Conservation (phyloP, 2,888 invertebrate genomes). For the Oscheius sp. region DNA sequence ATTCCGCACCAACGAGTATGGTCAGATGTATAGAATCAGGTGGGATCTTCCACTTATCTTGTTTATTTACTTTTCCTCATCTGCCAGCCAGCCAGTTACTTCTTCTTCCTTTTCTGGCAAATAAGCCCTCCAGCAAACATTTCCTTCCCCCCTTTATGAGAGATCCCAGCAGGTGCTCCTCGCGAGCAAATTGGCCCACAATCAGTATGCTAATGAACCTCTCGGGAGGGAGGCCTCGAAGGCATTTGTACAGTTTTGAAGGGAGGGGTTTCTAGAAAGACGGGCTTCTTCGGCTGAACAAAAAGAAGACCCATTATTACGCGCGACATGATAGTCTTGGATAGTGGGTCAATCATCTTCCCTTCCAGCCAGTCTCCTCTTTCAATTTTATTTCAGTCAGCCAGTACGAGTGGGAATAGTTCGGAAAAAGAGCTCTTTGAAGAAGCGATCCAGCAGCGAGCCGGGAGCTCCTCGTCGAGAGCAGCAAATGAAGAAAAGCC, state of each 20-base stretch:
- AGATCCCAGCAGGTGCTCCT: no score
- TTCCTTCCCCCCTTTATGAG: not conserved
- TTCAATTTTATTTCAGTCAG: conserved; percentile 8
- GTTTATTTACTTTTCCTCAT: no score
- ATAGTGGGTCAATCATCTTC: not conserved
- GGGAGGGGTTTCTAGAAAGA: not conserved
- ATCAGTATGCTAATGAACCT: conserved; percentile 27
- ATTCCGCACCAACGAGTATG: conserved; percentile 20
- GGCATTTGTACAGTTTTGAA: not conserved
- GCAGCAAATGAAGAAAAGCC: not conserved
- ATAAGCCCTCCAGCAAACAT: no score
- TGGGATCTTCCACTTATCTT: conserved; percentile 10
- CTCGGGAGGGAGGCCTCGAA: not conserved
- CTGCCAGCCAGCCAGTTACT: no score
- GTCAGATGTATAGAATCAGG: conserved; percentile 17
- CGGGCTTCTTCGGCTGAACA: not conserved
- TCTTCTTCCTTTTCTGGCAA: no score
- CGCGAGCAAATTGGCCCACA: not conserved
- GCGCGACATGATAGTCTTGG: not conserved
- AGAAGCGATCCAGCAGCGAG: conserved; percentile 29
- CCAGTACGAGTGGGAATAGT: conserved; percentile 33
- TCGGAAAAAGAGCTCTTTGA: conserved; percentile 31
- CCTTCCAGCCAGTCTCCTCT: not conserved
- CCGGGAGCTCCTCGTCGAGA: conserved; percentile 7
- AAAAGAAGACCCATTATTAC: not conserved